These are phyloP conservation scores for Rhombomys opimus DNA, from an alignment of 2,113 vertebrate genomes.

Conservation along the genomic window DNA sequence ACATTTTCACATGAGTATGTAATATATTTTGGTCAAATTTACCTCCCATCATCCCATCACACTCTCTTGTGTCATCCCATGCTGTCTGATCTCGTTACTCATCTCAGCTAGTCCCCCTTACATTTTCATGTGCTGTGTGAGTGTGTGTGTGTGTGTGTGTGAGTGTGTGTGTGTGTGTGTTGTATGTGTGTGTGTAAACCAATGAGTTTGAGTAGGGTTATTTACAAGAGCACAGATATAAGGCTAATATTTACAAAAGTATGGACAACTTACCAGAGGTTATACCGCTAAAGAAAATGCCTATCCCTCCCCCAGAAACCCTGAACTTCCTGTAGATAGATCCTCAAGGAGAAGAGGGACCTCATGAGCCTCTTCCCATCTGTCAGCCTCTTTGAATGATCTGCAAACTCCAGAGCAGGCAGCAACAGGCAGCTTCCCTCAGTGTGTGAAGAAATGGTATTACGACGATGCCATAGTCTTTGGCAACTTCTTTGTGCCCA, in stretches of 20 bases:
- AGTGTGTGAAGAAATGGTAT: fast-evolving
- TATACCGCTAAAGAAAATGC: background rate
- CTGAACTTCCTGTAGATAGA: background rate
- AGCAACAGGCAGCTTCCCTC: background rate
- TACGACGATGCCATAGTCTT: fast-evolving
- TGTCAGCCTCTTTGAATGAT: background rate
- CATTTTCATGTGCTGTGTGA: background rate
- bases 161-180: background rate
- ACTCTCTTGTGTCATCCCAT: background rate
- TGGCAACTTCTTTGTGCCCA: background rate
- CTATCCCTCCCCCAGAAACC: background rate
- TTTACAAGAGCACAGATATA: background rate
- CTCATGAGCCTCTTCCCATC: background rate
- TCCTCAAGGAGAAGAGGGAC: background rate
- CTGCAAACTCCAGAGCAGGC: background rate
- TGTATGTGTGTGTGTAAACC: background rate
- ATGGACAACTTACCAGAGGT: background rate
- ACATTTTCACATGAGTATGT: background rate
- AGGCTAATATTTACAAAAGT: no score
- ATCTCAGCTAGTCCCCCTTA: background rate
- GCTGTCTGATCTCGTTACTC: background rate
- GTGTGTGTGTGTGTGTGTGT: background rate
- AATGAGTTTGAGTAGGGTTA: background rate
- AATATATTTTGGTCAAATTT: background rate
- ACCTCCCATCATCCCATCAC: background rate